These are phyloP conservation scores for Bombylius major DNA, from an alignment of 2,888 invertebrate genomes.

Conservation along the genomic window DNA sequence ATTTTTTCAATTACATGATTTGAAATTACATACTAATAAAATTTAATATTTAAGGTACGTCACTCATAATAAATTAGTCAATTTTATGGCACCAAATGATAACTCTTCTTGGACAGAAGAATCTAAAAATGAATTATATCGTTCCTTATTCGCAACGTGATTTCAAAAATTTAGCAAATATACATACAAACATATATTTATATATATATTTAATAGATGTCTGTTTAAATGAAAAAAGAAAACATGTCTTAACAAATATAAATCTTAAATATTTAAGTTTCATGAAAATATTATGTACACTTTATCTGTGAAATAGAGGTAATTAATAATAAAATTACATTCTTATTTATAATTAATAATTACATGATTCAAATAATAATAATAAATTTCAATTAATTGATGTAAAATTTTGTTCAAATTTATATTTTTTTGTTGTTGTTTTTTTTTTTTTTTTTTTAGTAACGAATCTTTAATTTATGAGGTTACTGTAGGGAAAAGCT, in stretches of 20 bases:
- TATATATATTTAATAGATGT: background rate
- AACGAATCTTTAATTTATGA: no score
- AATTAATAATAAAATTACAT: no score
- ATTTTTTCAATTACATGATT: background rate
- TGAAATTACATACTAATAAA: background rate
- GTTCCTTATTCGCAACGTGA: constrained; percentile 55
- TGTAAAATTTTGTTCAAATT: no score
- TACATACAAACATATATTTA: background rate
- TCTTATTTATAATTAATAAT: no score
- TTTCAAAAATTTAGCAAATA: background rate
- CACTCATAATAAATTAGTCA: constrained; percentile 73
- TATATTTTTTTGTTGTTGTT: no score
- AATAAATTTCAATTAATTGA: no score
- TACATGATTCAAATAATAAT: no score
- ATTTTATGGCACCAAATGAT: constrained; percentile 78
- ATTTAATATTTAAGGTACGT: constrained; percentile 42
- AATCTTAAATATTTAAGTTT: no score
- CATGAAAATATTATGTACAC: no score
- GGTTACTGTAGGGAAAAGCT: no score
- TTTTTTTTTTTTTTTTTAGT: no score
- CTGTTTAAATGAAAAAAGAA: background rate
- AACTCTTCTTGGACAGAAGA: constrained; percentile 58
- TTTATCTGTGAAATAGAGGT: no score
- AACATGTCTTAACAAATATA: background rate
- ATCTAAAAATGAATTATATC: constrained; percentile 66